Conservation (phyloP, 2,797 vertebrate genomes). For the Mallotus villosus region DNA sequence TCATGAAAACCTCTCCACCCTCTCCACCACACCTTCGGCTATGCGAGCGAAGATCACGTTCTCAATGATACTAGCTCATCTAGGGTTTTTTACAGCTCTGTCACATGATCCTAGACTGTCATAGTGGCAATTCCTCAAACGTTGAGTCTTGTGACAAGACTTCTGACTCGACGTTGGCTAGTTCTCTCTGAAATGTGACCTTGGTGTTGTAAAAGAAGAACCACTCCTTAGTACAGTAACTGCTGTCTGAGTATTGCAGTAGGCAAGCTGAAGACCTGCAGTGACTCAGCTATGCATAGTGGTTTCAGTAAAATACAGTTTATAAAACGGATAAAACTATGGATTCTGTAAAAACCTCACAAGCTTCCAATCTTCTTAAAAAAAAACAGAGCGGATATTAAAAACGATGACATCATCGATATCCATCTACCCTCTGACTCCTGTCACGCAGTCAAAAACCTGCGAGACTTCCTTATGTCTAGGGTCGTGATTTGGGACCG, state of each 20-base stretch:
- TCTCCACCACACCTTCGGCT: not conserved
- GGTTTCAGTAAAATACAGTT: not conserved
- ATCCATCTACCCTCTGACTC: too few relatives aligned
- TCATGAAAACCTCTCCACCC: slow-evolving; percentile 21
- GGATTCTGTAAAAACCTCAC: too few relatives aligned
- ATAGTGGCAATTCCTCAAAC: slow-evolving; percentile 34
- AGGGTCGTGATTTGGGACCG: too few relatives aligned
- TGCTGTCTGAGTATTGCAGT: too few relatives aligned
- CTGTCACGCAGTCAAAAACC: too few relatives aligned
- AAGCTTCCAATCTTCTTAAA: too few relatives aligned
- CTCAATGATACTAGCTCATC: not conserved
- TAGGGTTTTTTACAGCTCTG: slow-evolving; percentile 3
- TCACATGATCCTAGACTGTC: slow-evolving; percentile 22
- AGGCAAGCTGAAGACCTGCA: not conserved
- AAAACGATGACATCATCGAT: too few relatives aligned
- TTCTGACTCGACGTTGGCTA: not conserved
- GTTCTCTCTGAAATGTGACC: not conserved
- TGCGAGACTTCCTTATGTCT: too few relatives aligned
- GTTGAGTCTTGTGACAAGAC: slow-evolving; percentile 8
- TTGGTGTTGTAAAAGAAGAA: not conserved
- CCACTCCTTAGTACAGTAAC: not conserved
- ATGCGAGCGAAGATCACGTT: slow-evolving; percentile 8
- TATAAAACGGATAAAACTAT: not conserved
- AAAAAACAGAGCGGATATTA: too few relatives aligned
- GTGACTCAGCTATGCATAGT: not conserved